These are phyloP conservation scores for Hyperoplus lanceolatus DNA, from an alignment of 2,797 vertebrate genomes.

Conservation along the genomic window DNA sequence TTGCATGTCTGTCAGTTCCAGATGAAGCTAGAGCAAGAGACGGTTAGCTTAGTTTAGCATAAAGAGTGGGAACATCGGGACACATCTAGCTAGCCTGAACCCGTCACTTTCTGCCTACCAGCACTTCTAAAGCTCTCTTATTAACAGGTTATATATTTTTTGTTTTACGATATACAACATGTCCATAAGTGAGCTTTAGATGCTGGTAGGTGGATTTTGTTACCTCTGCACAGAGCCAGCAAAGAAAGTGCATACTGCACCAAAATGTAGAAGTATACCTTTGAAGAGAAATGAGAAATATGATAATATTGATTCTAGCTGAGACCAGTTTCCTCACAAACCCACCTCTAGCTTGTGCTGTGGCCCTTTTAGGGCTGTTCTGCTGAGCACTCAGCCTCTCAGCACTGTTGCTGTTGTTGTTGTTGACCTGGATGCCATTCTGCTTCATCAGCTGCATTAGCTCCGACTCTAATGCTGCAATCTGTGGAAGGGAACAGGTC, in stretches of 20 bases:
- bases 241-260: background rate
- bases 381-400: conserved; percentile 69
- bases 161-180: background rate
- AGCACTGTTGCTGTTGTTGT: conserved; percentile 93
- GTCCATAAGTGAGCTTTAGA: background rate
- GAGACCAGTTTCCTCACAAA: conserved; percentile 11
- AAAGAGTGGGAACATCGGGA: background rate
- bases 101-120: background rate
- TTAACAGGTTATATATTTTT: background rate
- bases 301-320: background rate
- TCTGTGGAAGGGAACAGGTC: conserved; percentile 80
- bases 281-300: background rate
- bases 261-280: background rate
- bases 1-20: background rate
- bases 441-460: conserved; percentile 96
- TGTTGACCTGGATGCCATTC: conserved; percentile 96
- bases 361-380: conserved; percentile 48
- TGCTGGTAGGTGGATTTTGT: too few species aligned
- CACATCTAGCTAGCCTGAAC: background rate
- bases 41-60: conserved; percentile 11
- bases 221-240: too few species aligned
- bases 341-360: conserved; percentile 67
- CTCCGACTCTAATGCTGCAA: conserved; percentile 93
- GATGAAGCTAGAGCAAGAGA: background rate
- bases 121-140: background rate